Conservation (phyloP, 2,888 invertebrate genomes). For the Dendrolimus pini region DNA sequence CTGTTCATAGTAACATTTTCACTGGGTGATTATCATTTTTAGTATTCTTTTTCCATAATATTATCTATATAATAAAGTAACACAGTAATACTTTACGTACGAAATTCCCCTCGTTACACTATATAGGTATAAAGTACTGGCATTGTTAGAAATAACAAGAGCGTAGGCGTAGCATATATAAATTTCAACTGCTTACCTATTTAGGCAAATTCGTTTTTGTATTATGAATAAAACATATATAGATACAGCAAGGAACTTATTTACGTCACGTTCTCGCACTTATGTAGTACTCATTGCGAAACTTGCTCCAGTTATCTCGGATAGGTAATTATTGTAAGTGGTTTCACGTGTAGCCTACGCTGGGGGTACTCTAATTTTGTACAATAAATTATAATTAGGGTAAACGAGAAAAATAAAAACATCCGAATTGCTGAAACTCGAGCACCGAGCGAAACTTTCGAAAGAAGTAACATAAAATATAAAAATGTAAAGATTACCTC, state of each 20-base stretch:
- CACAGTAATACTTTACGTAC: not conserved
- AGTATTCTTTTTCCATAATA: too few relatives aligned
- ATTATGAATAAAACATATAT: constrained; percentile 2
- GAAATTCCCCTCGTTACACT: not conserved
- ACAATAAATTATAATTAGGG: constrained; percentile 26
- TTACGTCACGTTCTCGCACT: constrained; percentile 15
- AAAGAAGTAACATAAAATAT: constrained; percentile 41
- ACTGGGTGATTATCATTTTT: too few relatives aligned
- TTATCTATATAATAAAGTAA: too few relatives aligned
- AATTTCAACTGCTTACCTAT: not conserved
- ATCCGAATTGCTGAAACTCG: constrained; percentile 23
- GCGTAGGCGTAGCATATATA: not conserved
- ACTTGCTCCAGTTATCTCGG: constrained; percentile 14
- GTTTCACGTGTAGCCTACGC: constrained; percentile 21
- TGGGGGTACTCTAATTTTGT: constrained; percentile 11
- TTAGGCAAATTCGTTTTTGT: not conserved
- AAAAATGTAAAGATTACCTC: constrained; percentile 35
- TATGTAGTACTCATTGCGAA: constrained; percentile 9
- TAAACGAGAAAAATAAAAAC: constrained; percentile 25
- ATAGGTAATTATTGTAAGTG: constrained; percentile 22
- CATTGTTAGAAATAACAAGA: not conserved
- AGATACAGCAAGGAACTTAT: not conserved
- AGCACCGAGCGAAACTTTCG: constrained; percentile 26
- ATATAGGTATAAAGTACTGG: not conserved
- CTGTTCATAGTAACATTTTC: too few relatives aligned